Evolutionary conservation across 2,113 vertebrate genomes (phyloP).

Genomic region (Aphyosemion australe): DNA sequence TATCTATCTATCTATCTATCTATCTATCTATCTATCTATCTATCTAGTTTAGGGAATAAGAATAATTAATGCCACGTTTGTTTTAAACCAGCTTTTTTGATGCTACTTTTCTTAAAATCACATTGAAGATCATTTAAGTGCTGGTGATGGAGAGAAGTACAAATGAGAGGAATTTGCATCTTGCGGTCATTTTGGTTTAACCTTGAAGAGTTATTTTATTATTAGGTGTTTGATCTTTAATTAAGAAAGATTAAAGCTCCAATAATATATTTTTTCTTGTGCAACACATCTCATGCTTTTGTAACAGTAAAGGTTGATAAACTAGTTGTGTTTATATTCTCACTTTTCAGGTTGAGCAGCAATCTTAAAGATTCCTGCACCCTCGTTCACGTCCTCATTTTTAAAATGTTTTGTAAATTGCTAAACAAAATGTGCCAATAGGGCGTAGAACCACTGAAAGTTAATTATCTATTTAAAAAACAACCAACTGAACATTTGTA

Average conservation of each 20-base stretch:
- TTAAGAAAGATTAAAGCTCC: too few relatives aligned
- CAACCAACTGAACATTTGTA: not conserved
- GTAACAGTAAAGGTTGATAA: not conserved
- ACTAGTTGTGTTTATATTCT: not conserved
- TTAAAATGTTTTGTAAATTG: not conserved
- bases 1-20: too few relatives aligned
- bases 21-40: too few relatives aligned
- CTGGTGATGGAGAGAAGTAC: slow-evolving; percentile 3
- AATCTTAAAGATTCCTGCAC: not conserved
- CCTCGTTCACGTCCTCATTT: not conserved
- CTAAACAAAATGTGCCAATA: not conserved
- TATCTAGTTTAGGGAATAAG: too few relatives aligned
- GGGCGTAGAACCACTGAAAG: slow-evolving; percentile 44
- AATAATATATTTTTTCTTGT: too few relatives aligned
- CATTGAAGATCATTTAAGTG: not conserved
- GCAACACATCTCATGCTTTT: too few relatives aligned
- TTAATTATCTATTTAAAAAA: slow-evolving; percentile 33
- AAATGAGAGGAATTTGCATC: slow-evolving; percentile 23
- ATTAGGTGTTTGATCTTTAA: too few relatives aligned
- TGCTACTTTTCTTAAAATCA: not conserved
- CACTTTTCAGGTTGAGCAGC: not conserved
- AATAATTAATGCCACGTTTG: too few relatives aligned
- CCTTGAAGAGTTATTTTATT: not conserved
- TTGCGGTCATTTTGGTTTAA: slow-evolving; percentile 33
- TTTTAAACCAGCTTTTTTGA: not conserved